Evolutionary conservation across 2,113 vertebrate genomes (phyloP).

Genomic region (Microcebus tavaratra): DNA sequence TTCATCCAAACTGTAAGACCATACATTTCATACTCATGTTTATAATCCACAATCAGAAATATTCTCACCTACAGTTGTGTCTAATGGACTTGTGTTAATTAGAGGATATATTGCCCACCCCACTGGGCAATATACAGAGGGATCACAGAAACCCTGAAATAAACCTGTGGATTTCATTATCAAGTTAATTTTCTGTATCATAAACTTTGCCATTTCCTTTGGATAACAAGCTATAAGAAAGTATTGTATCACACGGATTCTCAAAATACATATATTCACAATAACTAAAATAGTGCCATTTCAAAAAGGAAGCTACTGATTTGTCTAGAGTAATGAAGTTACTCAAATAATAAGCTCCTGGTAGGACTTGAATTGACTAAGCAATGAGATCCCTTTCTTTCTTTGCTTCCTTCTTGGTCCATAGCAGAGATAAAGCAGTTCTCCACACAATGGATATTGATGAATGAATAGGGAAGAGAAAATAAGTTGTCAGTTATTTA

Average conservation of each 20-base stretch:
- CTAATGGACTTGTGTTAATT: not conserved
- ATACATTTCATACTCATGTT: not conserved
- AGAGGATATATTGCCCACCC: not conserved
- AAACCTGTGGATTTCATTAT: not conserved
- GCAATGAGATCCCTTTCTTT: not conserved
- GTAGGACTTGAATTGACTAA: not conserved
- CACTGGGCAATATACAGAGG: not conserved
- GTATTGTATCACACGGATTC: not conserved
- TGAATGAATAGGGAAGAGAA: not conserved
- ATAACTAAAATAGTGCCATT: not conserved
- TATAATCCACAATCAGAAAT: not conserved
- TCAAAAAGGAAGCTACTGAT: not conserved
- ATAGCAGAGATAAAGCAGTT: not conserved
- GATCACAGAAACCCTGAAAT: not conserved
- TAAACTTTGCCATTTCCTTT: not conserved
- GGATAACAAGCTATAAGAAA: not conserved
- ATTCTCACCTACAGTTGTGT: not conserved
- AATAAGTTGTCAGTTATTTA: not conserved
- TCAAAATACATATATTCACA: not conserved
- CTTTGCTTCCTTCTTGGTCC: not conserved
- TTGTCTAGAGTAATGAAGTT: not conserved
- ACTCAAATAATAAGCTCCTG: not conserved
- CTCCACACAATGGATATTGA: not conserved
- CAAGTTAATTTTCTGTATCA: not conserved
- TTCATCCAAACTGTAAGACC: not conserved